phyloP scores from a whole-genome alignment of 2,888 invertebrate genomes.

The Aelia acuminata region DNA sequence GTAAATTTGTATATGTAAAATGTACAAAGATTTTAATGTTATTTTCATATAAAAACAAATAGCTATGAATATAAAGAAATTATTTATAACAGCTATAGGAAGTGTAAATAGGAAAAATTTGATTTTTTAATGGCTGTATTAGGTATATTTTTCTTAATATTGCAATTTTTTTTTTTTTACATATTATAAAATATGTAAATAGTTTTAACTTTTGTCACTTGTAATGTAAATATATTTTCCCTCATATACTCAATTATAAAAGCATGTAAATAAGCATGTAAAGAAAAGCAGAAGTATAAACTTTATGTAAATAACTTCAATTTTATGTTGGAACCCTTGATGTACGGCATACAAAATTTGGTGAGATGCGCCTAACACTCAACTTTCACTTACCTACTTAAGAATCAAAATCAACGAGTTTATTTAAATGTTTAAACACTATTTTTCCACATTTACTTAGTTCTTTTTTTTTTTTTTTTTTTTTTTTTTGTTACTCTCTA shows the following conservation, averaged over 20 bases:
- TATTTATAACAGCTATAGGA: not conserved
- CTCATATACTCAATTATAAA: not conserved
- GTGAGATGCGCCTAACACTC: no score
- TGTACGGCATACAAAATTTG: no score
- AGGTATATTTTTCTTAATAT: not conserved
- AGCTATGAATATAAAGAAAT: not conserved
- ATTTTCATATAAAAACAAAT: constrained; percentile 17
- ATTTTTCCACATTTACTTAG: no score
- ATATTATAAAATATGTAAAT: not conserved
- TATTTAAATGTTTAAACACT: no score
- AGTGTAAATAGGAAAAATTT: not conserved
- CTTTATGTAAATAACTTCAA: not conserved
- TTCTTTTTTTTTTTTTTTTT: no score
- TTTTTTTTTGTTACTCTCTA: no score
- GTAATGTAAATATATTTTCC: not conserved
- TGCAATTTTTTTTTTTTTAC: not conserved
- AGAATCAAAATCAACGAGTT: no score
- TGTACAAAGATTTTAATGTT: constrained; percentile 5
- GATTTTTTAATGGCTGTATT: not conserved
- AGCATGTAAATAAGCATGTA: not conserved
- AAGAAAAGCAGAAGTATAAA: not conserved
- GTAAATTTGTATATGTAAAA: constrained; percentile 6
- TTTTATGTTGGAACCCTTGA: not conserved
- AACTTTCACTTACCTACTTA: no score
- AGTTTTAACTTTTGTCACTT: not conserved